These are phyloP conservation scores for Sandelia bainsii DNA, from an alignment of 2,797 vertebrate genomes.

Conservation along the genomic window DNA sequence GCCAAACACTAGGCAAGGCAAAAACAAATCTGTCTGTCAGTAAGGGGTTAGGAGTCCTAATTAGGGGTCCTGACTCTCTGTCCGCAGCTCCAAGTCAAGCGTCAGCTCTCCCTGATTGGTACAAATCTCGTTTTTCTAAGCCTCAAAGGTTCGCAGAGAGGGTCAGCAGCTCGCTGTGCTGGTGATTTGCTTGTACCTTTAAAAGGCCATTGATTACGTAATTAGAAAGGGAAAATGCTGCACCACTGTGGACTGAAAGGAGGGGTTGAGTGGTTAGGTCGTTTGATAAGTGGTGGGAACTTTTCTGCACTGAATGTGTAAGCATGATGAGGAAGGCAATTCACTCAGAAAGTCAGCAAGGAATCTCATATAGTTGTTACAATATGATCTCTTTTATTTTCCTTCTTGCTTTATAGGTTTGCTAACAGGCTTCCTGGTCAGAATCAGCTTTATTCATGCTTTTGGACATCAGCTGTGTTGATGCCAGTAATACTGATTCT, in stretches of 20 bases:
- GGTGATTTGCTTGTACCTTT: conserved; percentile 86
- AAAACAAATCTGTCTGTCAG: conserved; percentile 87
- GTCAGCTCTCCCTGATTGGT: conserved; percentile 79
- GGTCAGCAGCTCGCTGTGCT: conserved; percentile 80
- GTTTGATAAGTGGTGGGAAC: conserved; percentile 72
- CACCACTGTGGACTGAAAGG: conserved; percentile 35
- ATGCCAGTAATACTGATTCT: neutral
- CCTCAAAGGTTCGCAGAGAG: conserved; percentile 79
- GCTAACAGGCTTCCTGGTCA: neutral
- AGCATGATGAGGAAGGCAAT: conserved; percentile 7
- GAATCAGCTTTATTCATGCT: neutral
- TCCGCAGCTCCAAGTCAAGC: conserved; percentile 83
- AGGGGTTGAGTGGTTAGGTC: conserved; percentile 24
- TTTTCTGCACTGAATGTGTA: conserved; percentile 32
- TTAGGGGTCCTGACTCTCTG: conserved; percentile 80
- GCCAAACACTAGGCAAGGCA: conserved; percentile 84
- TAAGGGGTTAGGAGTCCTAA: conserved; percentile 83
- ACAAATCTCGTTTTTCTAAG: conserved; percentile 83
- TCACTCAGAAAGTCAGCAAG: conserved; percentile 4
- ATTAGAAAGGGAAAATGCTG: conserved; percentile 80
- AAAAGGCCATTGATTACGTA: conserved; percentile 87
- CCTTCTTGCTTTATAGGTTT: neutral
- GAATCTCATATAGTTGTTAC: neutral
- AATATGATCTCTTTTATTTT: neutral
- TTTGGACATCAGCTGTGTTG: conserved; percentile 1